phyloP scores from a whole-genome alignment of 2,797 vertebrate species.

The Acanthiza pusilla region DNA sequence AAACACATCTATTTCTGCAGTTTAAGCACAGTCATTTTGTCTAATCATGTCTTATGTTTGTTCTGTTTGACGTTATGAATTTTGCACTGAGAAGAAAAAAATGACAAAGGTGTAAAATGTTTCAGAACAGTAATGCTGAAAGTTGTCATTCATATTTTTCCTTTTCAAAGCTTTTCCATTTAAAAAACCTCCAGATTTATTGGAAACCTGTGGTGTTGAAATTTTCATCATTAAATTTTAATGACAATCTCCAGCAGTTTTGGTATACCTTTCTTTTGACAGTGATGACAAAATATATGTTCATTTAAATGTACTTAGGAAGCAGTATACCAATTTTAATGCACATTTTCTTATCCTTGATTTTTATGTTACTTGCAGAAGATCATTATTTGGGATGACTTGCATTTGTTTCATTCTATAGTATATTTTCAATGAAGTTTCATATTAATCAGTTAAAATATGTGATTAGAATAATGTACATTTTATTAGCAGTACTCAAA shows the following conservation, averaged over 20 bases:
- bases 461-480: neutral
- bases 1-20: neutral
- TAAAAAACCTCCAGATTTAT: neutral
- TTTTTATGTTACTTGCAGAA: neutral
- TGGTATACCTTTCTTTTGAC: neutral
- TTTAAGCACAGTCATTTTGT: constrained; percentile 16
- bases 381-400: neutral
- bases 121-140: neutral
- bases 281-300: neutral
- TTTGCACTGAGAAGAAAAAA: neutral
- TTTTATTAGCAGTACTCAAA: neutral
- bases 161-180: constrained; percentile 2
- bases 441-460: neutral
- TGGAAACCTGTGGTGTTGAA: neutral
- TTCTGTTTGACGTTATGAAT: neutral
- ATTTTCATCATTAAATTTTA: constrained; percentile 1
- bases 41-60: neutral
- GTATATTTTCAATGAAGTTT: neutral
- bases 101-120: neutral
- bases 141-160: neutral
- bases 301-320: neutral
- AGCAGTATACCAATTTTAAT: neutral
- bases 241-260: neutral
- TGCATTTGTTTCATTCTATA: neutral
- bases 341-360: neutral